Base-by-base conservation (phyloP, 2,888 invertebrate species). In the Drosophila subsilvestris region DNA sequence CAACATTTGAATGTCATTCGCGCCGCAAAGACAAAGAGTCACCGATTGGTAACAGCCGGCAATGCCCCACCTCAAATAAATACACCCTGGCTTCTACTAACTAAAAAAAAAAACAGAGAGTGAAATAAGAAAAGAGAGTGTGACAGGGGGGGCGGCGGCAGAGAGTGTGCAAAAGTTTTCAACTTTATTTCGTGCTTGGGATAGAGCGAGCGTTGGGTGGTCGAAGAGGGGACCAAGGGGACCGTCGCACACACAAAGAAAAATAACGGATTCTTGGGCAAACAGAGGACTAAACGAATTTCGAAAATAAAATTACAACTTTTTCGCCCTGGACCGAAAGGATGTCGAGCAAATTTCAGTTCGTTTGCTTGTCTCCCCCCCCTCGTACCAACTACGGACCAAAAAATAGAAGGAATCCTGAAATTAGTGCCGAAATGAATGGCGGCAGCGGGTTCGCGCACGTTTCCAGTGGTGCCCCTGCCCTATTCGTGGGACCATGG, bases 261-360 rank as follows among this genome's bases (percentile, higher is more conserved):
- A 37, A 87, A 86, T 85, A 88, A 79, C 84, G 86, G 86, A 86
- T 86, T 88, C 88, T 79, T 83, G 84, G 54, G 78, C 88, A 88
- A 88, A 86, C 84, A 86, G 86, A 83, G 75, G 78, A 81, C 88
- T 86, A 86, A 86, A 88, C 88, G 86, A 86, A 86, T 86, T 86
- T 86, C 79, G 79, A 81, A 88, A 86, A 86, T 86, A 88, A 86
- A 86, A 86, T 86, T 86, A 88, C 86, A 86, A 86, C 86, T 86
- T 88, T 88, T 71, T 72, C 49, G 79, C 69, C 74, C 80, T 75
- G 74, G 61, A 68, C 63, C 63, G 45, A 54, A 37, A 86, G 81
- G 69, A 78, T 73, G 79, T 67, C 85, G 57, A 86, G 76, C 76
- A 62, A 84, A 83, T 84, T 83, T 83, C 65, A 63, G 48, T 63